A percentile compares a stretch with the other conserved stretches of the same genome.
Conservation (phyloP, 2,888 invertebrate species). For the Tipula confusa region DNA sequence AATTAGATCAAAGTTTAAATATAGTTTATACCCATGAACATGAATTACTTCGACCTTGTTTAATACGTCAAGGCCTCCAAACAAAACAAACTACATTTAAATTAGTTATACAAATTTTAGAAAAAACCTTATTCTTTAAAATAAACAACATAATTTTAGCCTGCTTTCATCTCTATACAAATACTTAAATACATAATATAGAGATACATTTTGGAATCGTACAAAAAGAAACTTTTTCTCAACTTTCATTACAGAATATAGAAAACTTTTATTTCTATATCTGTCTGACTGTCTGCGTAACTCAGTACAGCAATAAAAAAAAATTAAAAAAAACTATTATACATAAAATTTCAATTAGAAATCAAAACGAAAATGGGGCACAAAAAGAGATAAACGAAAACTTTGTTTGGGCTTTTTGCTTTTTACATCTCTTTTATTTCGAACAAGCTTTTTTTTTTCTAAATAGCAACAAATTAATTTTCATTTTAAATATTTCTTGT, state of each 20-base stretch:
- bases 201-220: neutral
- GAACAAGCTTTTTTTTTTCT: neutral
- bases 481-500: neutral
- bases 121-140: neutral
- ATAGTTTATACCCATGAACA: neutral
- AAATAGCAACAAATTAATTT: neutral
- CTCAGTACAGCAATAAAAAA: neutral
- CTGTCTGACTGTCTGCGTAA: neutral
- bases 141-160: neutral
- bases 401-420: neutral
- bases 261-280: neutral
- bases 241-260: neutral
- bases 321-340: neutral
- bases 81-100: neutral
- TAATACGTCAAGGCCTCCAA: neutral
- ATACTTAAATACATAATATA: no score
- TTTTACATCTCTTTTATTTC: neutral
- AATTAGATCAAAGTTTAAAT: neutral
- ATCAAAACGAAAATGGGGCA: neutral
- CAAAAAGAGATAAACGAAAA: neutral
- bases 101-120: neutral
- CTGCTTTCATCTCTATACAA: neutral
- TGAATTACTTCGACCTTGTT: no score
- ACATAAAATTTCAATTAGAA: slow-evolving; percentile 25
- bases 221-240: neutral